Percentiles rank a stretch among this genome's conserved stretches.
Evolutionary conservation across 23 tunicate species (phyloP).

Genomic region (Styela clava): DNA sequence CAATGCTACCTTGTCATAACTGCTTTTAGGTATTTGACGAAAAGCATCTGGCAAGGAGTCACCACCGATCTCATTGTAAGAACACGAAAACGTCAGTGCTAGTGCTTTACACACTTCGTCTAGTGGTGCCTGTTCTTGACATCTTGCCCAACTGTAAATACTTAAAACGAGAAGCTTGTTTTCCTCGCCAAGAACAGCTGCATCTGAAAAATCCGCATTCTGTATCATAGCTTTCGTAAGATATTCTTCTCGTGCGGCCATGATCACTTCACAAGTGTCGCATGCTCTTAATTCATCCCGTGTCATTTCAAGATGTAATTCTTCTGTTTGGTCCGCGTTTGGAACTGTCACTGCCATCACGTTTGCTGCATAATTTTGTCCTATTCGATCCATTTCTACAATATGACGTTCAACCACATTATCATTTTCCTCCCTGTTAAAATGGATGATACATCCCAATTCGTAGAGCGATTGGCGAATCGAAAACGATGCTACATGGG

Average conservation of each 20-base stretch:
- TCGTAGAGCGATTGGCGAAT: not conserved
- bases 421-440: not conserved
- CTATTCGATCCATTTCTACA: not conserved
- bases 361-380: not conserved
- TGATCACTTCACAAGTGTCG: not conserved
- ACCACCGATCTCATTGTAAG: not conserved
- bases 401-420: not conserved
- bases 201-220: not conserved
- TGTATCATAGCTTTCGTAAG: not conserved
- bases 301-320: not conserved
- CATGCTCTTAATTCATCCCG: not conserved
- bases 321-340: not conserved
- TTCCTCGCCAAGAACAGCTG: not conserved
- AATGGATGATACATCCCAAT: not conserved
- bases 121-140: constrained; percentile 36
- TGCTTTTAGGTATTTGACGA: not conserved
- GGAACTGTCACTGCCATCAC: not conserved
- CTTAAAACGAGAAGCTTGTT: not conserved
- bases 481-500: not conserved
- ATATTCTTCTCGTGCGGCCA: not conserved
- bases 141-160: not conserved
- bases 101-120: constrained; percentile 33
- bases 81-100: not conserved
- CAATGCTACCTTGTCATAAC: not conserved
- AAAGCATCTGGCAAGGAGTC: not conserved